Evolutionary conservation across 2,113 vertebrate species (phyloP).

Genomic region (Trematomus loennbergii): DNA sequence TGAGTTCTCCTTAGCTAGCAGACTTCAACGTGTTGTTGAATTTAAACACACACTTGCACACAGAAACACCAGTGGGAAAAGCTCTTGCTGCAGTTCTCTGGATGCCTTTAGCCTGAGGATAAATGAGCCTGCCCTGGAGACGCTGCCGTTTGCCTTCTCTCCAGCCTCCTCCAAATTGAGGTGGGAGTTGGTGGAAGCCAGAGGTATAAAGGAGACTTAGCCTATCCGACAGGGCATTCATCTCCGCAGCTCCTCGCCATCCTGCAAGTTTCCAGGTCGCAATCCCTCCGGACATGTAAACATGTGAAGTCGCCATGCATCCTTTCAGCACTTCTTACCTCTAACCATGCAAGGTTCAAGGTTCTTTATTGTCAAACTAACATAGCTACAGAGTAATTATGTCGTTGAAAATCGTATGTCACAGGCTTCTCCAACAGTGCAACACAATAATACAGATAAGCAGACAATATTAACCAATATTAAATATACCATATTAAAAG

Average conservation of each 20-base stretch:
- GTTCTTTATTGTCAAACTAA: no score
- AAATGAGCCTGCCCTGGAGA: constrained; percentile 69
- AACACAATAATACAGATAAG: no score
- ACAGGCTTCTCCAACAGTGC: no score
- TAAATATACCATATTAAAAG: no score
- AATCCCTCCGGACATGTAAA: constrained; percentile 53
- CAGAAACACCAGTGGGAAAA: constrained; percentile 18
- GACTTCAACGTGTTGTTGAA: background rate
- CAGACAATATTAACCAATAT: no score
- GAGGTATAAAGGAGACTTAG: constrained; percentile 78
- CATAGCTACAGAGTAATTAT: no score
- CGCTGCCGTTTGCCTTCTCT: constrained; percentile 57
- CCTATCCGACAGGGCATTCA: constrained; percentile 71
- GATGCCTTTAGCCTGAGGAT: constrained; percentile 65
- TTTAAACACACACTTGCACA: constrained; percentile 8
- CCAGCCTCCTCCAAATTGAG: constrained; percentile 79
- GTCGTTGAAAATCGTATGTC: no score
- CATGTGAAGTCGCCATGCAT: constrained; percentile 46
- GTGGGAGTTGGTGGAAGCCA: constrained; percentile 75
- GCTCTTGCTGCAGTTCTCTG: constrained; percentile 20
- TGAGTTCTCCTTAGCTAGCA: background rate
- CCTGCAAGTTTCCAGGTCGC: constrained; percentile 22
- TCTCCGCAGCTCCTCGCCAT: constrained; percentile 61
- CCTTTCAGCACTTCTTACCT: constrained; percentile 20
- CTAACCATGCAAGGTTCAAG: no score